phyloP scores from a whole-genome alignment of 2,113 vertebrate species.

The Elanoides forficatus region DNA sequence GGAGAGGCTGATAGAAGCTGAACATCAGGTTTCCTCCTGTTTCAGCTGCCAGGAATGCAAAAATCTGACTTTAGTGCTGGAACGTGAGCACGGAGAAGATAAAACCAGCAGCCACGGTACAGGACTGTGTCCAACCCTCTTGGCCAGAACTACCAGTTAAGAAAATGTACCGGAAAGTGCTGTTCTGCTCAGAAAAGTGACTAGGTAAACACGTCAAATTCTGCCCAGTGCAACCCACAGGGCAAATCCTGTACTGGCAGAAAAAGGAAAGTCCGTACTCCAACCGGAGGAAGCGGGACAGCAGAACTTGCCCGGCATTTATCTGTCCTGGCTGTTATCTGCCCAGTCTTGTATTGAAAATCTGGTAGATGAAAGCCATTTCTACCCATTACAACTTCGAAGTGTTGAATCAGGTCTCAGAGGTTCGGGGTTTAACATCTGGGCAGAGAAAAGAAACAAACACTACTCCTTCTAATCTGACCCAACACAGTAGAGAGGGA shows the following conservation, averaged over 20 bases:
- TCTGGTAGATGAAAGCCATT: not conserved
- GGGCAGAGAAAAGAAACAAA: not conserved
- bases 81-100: fast-evolving
- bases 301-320: not conserved
- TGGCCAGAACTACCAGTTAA: not conserved
- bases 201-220: not conserved
- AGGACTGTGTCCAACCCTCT: not conserved
- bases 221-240: not conserved
- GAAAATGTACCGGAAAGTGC: not conserved
- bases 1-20: not conserved
- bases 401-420: not conserved
- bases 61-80: not conserved
- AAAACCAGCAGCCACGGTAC: fast-evolving
- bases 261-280: not conserved
- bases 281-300: not conserved
- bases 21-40: not conserved
- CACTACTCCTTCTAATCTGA: not conserved
- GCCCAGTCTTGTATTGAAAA: not conserved
- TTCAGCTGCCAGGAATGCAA: not conserved
- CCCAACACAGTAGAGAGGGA: not conserved
- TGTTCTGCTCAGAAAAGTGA: not conserved
- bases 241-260: not conserved
- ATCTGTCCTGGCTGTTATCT: not conserved
- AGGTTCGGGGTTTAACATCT: not conserved
- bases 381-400: not conserved